phyloP scores from a whole-genome alignment of 2,888 invertebrate species.

The Tenodera sinensis region DNA sequence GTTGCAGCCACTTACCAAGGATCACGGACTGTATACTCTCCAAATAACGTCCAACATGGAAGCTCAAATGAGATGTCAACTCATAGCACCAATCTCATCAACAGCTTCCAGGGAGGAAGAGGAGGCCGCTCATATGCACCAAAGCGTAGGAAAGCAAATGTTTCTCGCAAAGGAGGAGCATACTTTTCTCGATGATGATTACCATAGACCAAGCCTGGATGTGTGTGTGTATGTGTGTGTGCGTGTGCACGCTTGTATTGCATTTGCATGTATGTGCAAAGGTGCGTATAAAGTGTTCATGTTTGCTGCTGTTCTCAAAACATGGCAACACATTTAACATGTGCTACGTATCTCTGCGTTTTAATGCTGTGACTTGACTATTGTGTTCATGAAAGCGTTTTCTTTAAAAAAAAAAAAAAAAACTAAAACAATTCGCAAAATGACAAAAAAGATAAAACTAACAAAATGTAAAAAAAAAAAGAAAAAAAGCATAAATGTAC shows the following conservation, averaged over 20 bases:
- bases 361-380: neutral
- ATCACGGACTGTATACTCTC: neutral
- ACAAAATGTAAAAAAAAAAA: neutral
- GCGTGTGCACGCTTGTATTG: too few species aligned
- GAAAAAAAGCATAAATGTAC: neutral
- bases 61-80: neutral
- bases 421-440: neutral
- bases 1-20: neutral
- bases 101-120: neutral
- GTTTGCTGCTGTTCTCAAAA: neutral
- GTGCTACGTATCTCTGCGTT: neutral
- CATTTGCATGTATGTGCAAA: neutral
- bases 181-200: neutral
- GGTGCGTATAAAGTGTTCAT: neutral
- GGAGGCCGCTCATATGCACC: neutral
- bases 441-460: neutral
- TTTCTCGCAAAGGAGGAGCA: neutral
- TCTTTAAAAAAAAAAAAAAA: neutral
- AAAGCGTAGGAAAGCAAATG: slow-evolving; percentile 5
- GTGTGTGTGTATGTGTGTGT: too few species aligned
- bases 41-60: neutral
- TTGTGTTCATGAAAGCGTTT: neutral
- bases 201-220: too few species aligned
- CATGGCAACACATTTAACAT: neutral
- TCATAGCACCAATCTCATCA: neutral